Conservation (phyloP, 2,797 vertebrate genomes). For the Ptychobarbus kaznakovi region DNA sequence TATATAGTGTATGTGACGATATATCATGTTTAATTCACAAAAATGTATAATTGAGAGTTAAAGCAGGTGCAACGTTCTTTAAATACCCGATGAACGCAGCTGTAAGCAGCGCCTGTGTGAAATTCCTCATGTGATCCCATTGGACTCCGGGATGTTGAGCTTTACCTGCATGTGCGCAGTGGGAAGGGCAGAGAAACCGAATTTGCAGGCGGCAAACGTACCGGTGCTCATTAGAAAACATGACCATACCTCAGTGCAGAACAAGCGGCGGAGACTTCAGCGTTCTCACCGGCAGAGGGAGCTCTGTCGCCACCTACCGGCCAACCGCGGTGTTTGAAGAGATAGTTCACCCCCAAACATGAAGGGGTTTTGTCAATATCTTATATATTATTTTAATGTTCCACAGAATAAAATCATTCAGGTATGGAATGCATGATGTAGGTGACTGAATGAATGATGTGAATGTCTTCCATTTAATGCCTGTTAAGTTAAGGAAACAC, state of each 20-base stretch:
- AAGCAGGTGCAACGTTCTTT: conserved; percentile 4
- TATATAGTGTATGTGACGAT: neutral
- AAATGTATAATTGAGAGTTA: neutral
- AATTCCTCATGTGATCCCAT: conserved; percentile 20
- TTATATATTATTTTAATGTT: neutral
- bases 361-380: neutral
- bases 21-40: neutral
- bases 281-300: neutral
- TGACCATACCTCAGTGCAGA: conserved; percentile 79
- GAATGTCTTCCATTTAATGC: neutral
- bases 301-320: conserved; percentile 53
- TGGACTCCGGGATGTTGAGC: conserved; percentile 52
- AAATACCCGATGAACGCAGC: neutral
- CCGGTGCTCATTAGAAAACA: conserved; percentile 80
- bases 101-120: neutral
- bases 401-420: neutral
- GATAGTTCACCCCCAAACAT: neutral
- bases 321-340: neutral
- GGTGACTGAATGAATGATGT: neutral
- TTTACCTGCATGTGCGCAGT: conserved; percentile 55
- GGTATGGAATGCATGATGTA: neutral
- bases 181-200: conserved; percentile 62
- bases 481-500: neutral
- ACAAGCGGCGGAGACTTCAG: conserved; percentile 41
- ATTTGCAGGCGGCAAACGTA: conserved; percentile 72